phyloP scores from a whole-genome alignment of 2,797 vertebrate species.

The Siniperca undulata region DNA sequence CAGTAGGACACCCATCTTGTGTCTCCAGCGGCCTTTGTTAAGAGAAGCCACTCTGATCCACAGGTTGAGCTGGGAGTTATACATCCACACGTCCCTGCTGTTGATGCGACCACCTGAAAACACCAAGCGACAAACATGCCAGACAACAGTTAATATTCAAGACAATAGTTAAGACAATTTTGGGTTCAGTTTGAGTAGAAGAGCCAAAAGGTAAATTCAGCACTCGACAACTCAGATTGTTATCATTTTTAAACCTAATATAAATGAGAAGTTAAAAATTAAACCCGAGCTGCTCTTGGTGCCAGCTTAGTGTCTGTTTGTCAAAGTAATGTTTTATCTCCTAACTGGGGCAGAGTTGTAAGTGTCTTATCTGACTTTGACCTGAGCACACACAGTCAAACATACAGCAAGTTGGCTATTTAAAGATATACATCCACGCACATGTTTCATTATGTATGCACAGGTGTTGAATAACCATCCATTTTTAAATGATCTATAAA shows the following conservation, averaged over 20 bases:
- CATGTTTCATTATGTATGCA: not conserved
- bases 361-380: conserved; percentile 39
- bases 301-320: not conserved
- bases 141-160: not conserved
- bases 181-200: not conserved
- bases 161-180: not conserved
- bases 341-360: conserved; percentile 9
- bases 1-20: conserved; percentile 98
- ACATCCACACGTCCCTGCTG: conserved; percentile 99
- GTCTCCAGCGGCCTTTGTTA: conserved; percentile 99
- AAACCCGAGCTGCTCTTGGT: not conserved
- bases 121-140: conserved; percentile 20
- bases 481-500: not conserved
- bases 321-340: conserved; percentile 7
- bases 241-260: not conserved
- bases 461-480: not conserved
- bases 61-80: conserved; percentile 98
- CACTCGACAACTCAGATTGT: not conserved
- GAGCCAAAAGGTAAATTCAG: not conserved
- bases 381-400: not conserved
- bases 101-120: conserved; percentile 96
- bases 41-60: conserved; percentile 99
- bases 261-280: not conserved
- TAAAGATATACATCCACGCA: not conserved
- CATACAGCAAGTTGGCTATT: not conserved